Evolutionary conservation across 2,113 vertebrate genomes (phyloP).

Genomic region (Lamprotornis superbus): DNA sequence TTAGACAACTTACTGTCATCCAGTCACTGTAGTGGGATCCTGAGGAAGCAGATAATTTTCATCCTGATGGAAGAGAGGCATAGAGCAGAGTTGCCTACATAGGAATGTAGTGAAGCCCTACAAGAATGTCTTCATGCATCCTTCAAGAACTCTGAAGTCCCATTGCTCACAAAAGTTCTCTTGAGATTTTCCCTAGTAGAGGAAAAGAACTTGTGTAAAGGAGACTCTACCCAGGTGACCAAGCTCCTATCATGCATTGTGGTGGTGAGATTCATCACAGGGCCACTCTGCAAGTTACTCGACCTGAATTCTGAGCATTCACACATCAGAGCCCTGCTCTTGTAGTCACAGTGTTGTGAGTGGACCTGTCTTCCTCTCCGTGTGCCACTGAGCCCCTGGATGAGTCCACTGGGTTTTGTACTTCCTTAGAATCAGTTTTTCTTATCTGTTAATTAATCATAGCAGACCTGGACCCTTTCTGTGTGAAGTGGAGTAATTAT

Average conservation of each 20-base stretch:
- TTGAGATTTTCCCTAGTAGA: not conserved
- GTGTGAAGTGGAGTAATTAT: not conserved
- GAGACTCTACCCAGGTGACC: not conserved
- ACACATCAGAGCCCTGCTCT: not conserved
- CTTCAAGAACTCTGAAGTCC: not conserved
- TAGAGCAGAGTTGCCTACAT: not conserved
- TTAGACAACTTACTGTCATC: not conserved
- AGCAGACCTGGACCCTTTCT: not conserved
- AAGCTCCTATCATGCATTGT: not conserved
- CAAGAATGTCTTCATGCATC: not conserved
- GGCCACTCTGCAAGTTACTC: not conserved
- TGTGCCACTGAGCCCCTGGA: not conserved
- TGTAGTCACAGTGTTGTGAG: not conserved
- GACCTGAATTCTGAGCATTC: not conserved
- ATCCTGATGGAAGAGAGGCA: not conserved
- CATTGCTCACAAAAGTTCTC: not conserved
- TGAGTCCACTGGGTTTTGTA: not conserved
- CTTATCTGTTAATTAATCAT: not conserved
- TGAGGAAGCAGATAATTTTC: not conserved
- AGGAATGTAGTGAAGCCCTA: not conserved
- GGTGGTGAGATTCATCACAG: not conserved
- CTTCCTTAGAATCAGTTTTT: not conserved
- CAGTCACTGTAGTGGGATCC: not conserved
- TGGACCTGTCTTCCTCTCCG: not conserved
- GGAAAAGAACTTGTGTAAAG: not conserved